Evolutionary conservation across 1,140 invertebrate species (phyloP).

Genomic region (Diploscapter pachys): DNA sequence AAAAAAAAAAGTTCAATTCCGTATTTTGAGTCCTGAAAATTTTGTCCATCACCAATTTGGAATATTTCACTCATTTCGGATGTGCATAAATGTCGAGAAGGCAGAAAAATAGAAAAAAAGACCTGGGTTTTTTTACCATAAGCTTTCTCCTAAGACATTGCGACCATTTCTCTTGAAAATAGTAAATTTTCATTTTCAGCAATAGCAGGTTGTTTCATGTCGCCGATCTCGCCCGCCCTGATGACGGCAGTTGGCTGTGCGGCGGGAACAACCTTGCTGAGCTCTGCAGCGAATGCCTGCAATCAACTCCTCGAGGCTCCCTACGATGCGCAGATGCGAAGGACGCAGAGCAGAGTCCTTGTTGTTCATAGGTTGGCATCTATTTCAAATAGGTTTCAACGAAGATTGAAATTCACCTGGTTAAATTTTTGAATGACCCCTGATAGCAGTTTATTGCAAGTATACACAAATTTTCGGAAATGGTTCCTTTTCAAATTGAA

Average conservation of each 20-base stretch:
- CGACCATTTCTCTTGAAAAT: neutral
- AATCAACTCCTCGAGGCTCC: conserved; percentile 96
- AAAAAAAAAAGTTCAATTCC: too few relatives aligned
- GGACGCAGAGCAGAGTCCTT: conserved; percentile 92
- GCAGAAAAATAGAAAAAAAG: too few relatives aligned
- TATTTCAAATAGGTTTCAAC: too few relatives aligned
- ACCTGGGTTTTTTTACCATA: too few relatives aligned
- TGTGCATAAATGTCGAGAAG: too few relatives aligned
- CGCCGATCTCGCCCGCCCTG: conserved; percentile 77
- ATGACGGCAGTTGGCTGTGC: conserved; percentile 70
- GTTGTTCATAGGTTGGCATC: conserved; percentile 67
- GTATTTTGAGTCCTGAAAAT: too few relatives aligned
- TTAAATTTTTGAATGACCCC: too few relatives aligned
- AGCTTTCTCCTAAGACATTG: too few relatives aligned
- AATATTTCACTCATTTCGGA: neutral
- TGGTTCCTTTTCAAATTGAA: neutral
- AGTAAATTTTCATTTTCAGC: conserved; percentile 60
- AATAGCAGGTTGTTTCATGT: conserved; percentile 88
- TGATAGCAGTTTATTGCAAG: too few relatives aligned
- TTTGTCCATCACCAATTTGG: neutral
- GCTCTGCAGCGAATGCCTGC: conserved; percentile 85
- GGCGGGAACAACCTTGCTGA: conserved; percentile 82
- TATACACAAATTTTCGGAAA: neutral
- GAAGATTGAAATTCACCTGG: too few relatives aligned
- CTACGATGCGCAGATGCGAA: conserved; percentile 95